These are phyloP conservation scores for Sphaeridia pumilis DNA, from an alignment of 2,888 invertebrate genomes.

Conservation along the genomic window DNA sequence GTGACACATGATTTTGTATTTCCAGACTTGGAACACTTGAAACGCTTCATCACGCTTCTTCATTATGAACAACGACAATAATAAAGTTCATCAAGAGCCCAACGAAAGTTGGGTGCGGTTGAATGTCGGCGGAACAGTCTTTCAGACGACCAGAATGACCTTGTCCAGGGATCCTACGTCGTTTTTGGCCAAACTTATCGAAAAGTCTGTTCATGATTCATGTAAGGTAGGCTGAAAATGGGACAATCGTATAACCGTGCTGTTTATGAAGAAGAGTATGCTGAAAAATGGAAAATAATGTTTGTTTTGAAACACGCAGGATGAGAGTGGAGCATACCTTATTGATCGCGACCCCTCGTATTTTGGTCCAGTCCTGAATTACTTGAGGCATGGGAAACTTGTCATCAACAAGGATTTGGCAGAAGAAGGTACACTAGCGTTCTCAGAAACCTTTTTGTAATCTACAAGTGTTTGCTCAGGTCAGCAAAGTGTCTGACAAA, in stretches of 20 bases:
- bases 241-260: background rate
- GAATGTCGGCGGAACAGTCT: slow-evolving; percentile 95
- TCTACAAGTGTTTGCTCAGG: no score
- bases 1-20: no score
- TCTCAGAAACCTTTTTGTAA: no score
- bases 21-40: no score
- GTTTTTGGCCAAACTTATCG: slow-evolving; percentile 15
- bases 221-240: slow-evolving; percentile 10
- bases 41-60: no score
- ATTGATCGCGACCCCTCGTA: slow-evolving; percentile 97
- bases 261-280: background rate
- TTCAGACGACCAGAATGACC: slow-evolving; percentile 94
- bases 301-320: slow-evolving; percentile 53
- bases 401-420: slow-evolving; percentile 91
- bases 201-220: slow-evolving; percentile 13
- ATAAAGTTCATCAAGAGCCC: background rate
- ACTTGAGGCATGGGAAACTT: slow-evolving; percentile 90
- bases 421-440: slow-evolving; percentile 62
- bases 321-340: slow-evolving; percentile 93
- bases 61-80: slow-evolving; percentile 17
- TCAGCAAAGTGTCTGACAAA: no score
- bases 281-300: background rate
- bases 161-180: slow-evolving; percentile 41
- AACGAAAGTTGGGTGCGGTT: slow-evolving; percentile 82
- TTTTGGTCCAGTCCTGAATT: slow-evolving; percentile 93